A percentile compares a stretch with the other conserved stretches of the same genome.
Conservation (phyloP, 2,113 vertebrate genomes). For the Channa maculata region DNA sequence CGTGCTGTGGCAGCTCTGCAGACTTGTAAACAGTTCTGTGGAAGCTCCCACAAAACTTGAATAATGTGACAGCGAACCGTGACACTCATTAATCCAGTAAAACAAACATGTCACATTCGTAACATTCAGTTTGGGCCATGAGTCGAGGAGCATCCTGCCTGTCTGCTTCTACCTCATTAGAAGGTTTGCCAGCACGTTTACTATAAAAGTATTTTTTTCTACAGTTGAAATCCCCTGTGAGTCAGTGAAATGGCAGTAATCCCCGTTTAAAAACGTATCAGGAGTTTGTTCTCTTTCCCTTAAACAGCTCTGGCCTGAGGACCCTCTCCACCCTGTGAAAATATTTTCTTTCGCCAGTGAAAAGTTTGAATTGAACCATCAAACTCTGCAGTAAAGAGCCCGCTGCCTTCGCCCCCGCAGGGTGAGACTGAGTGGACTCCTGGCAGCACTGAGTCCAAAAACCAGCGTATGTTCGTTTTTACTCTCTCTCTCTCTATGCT, state of each 20-base stretch:
- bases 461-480: background rate
- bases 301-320: conserved; percentile 30
- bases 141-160: too few relatives aligned
- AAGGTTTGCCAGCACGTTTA: too few relatives aligned
- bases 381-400: conserved; percentile 51
- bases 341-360: conserved; percentile 64
- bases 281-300: conserved; percentile 12
- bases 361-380: conserved; percentile 78
- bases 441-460: background rate
- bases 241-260: conserved; percentile 17
- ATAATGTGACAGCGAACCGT: too few relatives aligned
- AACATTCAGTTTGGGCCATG: too few relatives aligned
- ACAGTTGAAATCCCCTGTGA: background rate
- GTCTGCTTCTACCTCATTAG: too few relatives aligned
- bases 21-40: too few relatives aligned
- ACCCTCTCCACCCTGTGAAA: conserved; percentile 59
- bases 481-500: too few relatives aligned
- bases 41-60: too few relatives aligned
- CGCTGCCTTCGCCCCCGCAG: conserved; percentile 12
- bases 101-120: too few relatives aligned
- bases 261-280: conserved; percentile 16
- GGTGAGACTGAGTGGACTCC: conserved; percentile 5
- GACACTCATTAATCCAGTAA: too few relatives aligned
- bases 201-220: too few relatives aligned
- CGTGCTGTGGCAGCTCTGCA: too few relatives aligned